Percentiles rank a stretch among this genome's conserved stretches.
phyloP scores from a whole-genome alignment of 2,888 invertebrate species.

The Aphodius sticticus region DNA sequence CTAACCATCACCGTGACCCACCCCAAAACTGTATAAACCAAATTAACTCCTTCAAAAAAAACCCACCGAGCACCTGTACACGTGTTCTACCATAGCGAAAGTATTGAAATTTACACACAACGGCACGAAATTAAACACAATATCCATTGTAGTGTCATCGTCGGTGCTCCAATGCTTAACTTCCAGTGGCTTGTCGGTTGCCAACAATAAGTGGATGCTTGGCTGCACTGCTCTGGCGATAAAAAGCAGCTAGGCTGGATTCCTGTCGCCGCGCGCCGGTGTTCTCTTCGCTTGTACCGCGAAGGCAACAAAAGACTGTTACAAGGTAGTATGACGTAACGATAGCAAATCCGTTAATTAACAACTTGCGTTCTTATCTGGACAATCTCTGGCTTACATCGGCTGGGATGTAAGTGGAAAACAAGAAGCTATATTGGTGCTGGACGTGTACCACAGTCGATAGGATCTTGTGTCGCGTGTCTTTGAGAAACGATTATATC shows the following conservation, averaged over 20 bases:
- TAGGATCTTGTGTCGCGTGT: too few relatives aligned
- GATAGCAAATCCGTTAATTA: neutral
- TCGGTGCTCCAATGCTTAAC: neutral
- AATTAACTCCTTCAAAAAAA: neutral
- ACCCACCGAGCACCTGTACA: neutral
- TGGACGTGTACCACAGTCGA: too few relatives aligned
- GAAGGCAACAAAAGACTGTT: neutral
- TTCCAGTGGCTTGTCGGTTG: neutral
- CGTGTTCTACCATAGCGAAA: neutral
- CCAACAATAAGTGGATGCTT: neutral
- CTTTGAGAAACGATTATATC: too few relatives aligned
- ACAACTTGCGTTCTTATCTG: neutral
- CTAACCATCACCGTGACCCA: too few relatives aligned
- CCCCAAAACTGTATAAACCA: neutral
- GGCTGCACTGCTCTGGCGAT: neutral
- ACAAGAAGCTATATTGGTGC: too few relatives aligned
- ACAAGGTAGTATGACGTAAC: neutral
- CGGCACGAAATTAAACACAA: neutral
- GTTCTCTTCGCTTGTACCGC: neutral
- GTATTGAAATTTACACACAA: neutral
- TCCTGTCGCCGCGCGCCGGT: neutral
- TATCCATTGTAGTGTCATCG: neutral
- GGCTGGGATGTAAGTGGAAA: neutral
- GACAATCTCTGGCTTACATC: neutral
- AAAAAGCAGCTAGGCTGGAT: neutral